Evolutionary conservation across 2,797 vertebrate species (phyloP).

Genomic region (Chrysocyon brachyurus): DNA sequence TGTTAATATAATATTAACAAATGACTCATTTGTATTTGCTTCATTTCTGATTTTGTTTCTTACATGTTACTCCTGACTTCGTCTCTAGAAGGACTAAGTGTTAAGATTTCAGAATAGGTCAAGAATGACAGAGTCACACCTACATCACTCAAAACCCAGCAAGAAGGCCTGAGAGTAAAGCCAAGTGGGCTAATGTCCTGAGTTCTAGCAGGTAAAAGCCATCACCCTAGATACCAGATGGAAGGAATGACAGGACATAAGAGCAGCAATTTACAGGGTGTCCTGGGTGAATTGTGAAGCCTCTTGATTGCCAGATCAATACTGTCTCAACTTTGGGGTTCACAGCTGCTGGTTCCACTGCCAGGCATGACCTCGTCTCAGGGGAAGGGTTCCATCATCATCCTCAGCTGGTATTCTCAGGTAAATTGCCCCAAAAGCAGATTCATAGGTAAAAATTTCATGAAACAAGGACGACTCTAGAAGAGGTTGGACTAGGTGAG

Average conservation of each 20-base stretch:
- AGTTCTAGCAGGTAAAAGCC: not conserved
- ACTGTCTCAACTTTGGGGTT: not conserved
- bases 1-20: conserved; percentile 59
- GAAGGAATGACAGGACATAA: not conserved
- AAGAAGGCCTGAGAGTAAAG: not conserved
- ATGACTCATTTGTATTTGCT: not conserved
- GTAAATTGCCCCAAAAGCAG: not conserved
- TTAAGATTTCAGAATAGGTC: conserved; percentile 16
- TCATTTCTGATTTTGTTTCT: conserved; percentile 76
- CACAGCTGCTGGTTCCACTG: not conserved
- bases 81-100: not conserved
- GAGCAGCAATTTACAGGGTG: not conserved
- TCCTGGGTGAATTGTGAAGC: not conserved
- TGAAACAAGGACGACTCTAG: not conserved
- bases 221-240: not conserved
- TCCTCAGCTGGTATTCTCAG: not conserved
- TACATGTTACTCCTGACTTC: not conserved
- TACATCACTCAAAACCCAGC: not conserved
- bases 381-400: not conserved
- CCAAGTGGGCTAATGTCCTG: not conserved
- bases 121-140: not conserved
- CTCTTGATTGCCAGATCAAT: not conserved
- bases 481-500: not conserved
- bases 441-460: not conserved
- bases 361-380: not conserved